Evolutionary conservation across 2,888 invertebrate species (phyloP), one percentile per base, ranked within the genome.

Genomic region (Campoplex capitator): DNA sequence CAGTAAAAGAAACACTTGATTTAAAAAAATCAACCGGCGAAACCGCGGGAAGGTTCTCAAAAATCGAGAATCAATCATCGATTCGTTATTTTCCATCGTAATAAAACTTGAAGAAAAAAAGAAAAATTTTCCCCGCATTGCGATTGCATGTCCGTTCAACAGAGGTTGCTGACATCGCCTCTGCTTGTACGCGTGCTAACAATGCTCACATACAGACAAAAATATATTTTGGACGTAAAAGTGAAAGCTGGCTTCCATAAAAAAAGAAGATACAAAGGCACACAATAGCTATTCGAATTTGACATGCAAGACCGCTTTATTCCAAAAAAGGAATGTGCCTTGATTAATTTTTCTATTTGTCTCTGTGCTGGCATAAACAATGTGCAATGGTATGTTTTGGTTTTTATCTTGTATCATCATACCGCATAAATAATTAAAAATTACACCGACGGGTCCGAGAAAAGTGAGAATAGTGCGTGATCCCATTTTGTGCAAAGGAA

Each of bases 341-440:
- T 71, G 80, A 86, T 83, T 42, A 6, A 38, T n/a, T 38, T 38
- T 42, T 42, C 1, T 42, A 42, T 42, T 90, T 89, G 91, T 90
- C 83, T 85, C 65, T 75, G 62, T 28, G 51, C 16, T 16, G n/a
- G n/a, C n/a, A n/a, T n/a, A n/a, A n/a, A n/a, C n/a, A n/a, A n/a
- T 38, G 38, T 38, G 38, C 1, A 38, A 38, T 67, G 77, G 28
- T 48, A 83, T 13, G 13, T 83, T 67, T 70, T 42, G 3, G 42
- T 83, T 85, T 91, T 91, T 91, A 87, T 88, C 80, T 84, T 89
- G 75, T 67, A 82, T 84, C 91, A 91, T 90, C 90, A 88, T 92
- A 91, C 23, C 23, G 92, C 91, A 92, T 91, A 92, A 93, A 92
- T 92, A 93, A 92, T 92, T 93, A 93, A 92, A 92, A 93, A 92